Evolutionary conservation across 2,888 invertebrate species (phyloP).

Genomic region (Tinea pellionella): DNA sequence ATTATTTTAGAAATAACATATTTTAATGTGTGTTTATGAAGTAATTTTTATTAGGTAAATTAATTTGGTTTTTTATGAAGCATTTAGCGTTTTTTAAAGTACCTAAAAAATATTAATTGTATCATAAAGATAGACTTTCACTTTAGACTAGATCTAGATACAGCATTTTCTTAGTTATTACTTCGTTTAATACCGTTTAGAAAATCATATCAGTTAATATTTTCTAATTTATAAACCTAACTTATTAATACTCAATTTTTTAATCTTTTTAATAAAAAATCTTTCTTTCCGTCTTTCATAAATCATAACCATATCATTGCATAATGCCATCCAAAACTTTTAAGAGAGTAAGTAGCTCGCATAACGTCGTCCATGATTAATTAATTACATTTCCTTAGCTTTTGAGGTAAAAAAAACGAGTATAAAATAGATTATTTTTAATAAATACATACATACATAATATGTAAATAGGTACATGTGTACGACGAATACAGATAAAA

Average conservation of each 20-base stretch:
- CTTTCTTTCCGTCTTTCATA: neutral
- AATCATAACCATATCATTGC: neutral
- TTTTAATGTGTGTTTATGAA: no score
- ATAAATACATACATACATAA: no score
- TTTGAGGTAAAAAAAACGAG: no score
- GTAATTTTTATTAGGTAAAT: no score
- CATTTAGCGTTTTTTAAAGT: neutral
- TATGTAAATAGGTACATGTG: no score
- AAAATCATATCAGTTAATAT: no score
- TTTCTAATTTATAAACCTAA: no score
- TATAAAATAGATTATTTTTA: no score
- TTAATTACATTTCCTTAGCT: no score
- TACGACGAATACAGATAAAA: neutral
- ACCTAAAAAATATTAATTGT: neutral
- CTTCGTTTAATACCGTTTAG: no score
- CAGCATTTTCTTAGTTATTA: neutral
- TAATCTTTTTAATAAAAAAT: neutral
- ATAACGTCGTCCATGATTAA: neutral
- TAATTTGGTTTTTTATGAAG: neutral
- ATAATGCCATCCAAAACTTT: constrained; percentile 2
- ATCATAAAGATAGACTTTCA: neutral
- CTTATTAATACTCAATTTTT: neutral
- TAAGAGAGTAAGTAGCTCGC: neutral
- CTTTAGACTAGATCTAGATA: neutral
- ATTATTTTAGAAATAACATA: no score